Evolutionary conservation across 2,797 vertebrate genomes (phyloP), one percentile per base, ranked within the genome.

Genomic region (Lagodon rhomboides): DNA sequence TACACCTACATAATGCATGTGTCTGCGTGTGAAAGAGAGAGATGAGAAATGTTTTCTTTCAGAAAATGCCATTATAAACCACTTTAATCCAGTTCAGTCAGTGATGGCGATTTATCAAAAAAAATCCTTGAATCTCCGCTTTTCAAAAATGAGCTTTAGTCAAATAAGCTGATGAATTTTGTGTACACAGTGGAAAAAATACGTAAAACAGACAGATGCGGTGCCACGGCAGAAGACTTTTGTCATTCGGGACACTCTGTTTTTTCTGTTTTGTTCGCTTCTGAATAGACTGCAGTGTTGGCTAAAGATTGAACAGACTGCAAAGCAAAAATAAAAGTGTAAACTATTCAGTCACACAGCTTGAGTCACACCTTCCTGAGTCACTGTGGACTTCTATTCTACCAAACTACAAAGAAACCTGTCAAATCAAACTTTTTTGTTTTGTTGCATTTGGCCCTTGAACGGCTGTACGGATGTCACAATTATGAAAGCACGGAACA

Each of bases 1-100:
- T 75, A 82, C 79, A 80, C 80, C 83, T 84, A 80, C 79, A 85
- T 84, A 75, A 85, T 77, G 80, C 68, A 79, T 77, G 79, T 60
- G 73, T 79, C 59, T 75, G n/a, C 20, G 44, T 56, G 27, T 73
- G 82, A 81, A 58, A 56, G 47, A 38, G 30, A 54, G 68, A 73
- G 30, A 74, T 54, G 68, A 78, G 69, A 73, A 76, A 87, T 64
- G 54, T 68, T 85, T 71, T 79, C 60, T 73, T 74, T 73, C 44
- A 41, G 22, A 75, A 77, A 66, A 78, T 75, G 66, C 80, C 79
- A 68, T 87, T 65, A 80, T 43, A 58, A 88, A 79, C 38, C 68
- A 59, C 30, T 85, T 80, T 85, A 79, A 85, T 86, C 65, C 68
- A 30, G 64, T 81, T 80, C 44, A 76, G 70, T 68, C 65, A 23